phyloP scores from a whole-genome alignment of 1,140 invertebrate genomes.

The Bradysia coprophila region DNA sequence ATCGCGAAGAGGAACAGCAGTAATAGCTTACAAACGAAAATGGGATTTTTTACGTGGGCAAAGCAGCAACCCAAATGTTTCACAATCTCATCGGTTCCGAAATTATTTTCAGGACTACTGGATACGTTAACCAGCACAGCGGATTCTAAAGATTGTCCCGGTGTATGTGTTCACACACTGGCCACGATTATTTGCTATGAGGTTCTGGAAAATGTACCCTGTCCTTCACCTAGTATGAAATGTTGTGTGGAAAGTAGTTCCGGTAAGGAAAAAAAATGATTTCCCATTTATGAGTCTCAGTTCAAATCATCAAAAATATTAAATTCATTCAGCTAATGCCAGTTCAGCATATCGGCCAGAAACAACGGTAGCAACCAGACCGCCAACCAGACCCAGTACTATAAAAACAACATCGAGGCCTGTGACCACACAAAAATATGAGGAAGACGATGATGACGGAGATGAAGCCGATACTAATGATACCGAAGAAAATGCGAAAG shows the following conservation, averaged over 20 bases:
- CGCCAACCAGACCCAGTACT: constrained; percentile 22
- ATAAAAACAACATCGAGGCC: constrained; percentile 16
- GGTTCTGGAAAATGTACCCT: constrained; percentile 59
- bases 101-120: constrained; percentile 58
- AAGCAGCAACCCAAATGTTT: too few relatives aligned
- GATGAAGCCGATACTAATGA: constrained; percentile 4
- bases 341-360: constrained; percentile 8
- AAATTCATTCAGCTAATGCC: not conserved
- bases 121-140: constrained; percentile 67
- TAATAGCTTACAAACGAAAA: too few relatives aligned
- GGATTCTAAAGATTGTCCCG: constrained; percentile 65
- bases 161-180: constrained; percentile 63
- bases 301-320: too few relatives aligned
- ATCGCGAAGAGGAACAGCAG: too few relatives aligned
- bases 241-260: constrained; percentile 52
- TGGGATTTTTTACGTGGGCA: too few relatives aligned
- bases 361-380: constrained; percentile 21
- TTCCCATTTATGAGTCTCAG: too few relatives aligned
- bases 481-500: constrained; percentile 9
- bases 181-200: constrained; percentile 68
- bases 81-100: too few relatives aligned
- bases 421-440: not conserved
- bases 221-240: constrained; percentile 56
- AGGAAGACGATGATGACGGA: not conserved
- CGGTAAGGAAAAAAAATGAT: too few relatives aligned